phyloP scores from a whole-genome alignment of 2,888 invertebrate species.

The Tachina fera region DNA sequence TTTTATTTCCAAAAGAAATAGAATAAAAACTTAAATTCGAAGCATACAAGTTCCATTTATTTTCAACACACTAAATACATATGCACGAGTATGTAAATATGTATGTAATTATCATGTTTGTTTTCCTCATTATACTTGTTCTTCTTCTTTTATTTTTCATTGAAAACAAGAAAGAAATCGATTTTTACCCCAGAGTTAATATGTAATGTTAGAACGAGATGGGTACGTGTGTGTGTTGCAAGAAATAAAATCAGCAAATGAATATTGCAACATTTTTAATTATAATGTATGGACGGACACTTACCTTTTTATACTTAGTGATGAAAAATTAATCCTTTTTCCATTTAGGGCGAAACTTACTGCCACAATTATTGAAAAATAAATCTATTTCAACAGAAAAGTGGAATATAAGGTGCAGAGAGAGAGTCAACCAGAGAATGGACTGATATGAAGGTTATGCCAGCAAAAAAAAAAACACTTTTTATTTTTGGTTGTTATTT shows the following conservation, averaged over 20 bases:
- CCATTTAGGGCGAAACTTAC: background rate
- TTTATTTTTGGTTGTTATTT: slow-evolving; percentile 21
- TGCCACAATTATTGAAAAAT: slow-evolving; percentile 10
- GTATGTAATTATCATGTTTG: slow-evolving; percentile 2
- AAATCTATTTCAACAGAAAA: background rate
- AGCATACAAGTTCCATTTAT: background rate
- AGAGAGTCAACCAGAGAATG: slow-evolving; percentile 8
- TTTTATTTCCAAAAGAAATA: background rate
- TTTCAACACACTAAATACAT: background rate
- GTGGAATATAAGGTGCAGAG: background rate
- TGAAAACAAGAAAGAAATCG: slow-evolving; percentile 61
- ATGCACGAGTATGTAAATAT: background rate
- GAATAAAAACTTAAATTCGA: background rate
- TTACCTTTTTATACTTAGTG: slow-evolving; percentile 54
- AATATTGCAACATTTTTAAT: slow-evolving; percentile 25
- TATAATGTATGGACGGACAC: background rate
- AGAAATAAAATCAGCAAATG: background rate
- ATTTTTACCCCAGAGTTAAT: slow-evolving; percentile 61
- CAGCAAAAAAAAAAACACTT: slow-evolving; percentile 6
- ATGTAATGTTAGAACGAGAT: slow-evolving; percentile 8
- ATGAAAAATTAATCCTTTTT: slow-evolving; percentile 48
- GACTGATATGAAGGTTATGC: slow-evolving; percentile 50
- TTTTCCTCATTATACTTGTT: slow-evolving; percentile 19
- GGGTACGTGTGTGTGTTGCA: slow-evolving; percentile 24
- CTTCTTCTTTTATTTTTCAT: slow-evolving; percentile 29